Evolutionary conservation across 2,888 invertebrate species (phyloP), one percentile per base, ranked within the genome.

Genomic region (Drosophila nr. perissopoda): DNA sequence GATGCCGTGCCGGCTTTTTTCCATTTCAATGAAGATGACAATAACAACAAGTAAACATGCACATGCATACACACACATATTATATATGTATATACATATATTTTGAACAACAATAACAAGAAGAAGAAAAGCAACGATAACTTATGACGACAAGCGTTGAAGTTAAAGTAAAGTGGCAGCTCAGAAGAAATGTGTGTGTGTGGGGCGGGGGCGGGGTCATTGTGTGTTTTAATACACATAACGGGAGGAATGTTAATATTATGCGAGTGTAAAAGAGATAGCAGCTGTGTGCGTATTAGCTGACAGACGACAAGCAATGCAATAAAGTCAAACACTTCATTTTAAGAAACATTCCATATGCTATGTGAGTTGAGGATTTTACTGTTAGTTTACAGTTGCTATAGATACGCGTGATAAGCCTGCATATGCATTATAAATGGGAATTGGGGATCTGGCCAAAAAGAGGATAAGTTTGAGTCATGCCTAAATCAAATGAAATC

Each of bases 1-100:
- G 25, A 38, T 33, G 61, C 58, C 49, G 51, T 33, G 66, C 52
- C 49, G 56, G 49, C 62, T 38, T 70, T 54, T 58, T 74, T 69
- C 62, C 66, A 54, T 67, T 76, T 69, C 60, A 79, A 64, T 70
- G 73, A 80, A 82, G 64, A 68, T 80, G 68, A 70, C 56, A 68
- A 72, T 56, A 66, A 70, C 68, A 68, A 70, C 61, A 49, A 48
- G 29, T 67, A 62, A 51, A 66, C 18, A 25, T 27, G 11, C 25
- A 18, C 7, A 54, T 18, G 13, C 25, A 33, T 4, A 33, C n/a
- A 52, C 11, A 54, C 18, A 36, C 16, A 16, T 16, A 36, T 2
- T 34, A 36, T 25, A 27, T 6, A 27, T 2, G 11, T 25, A 27
- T 8, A 63, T 40, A 54, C 10, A 42, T 46, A 29, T 52, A 16